These are phyloP conservation scores for Galeopterus variegatus DNA, from an alignment of 2,113 vertebrate species.

Conservation along the genomic window DNA sequence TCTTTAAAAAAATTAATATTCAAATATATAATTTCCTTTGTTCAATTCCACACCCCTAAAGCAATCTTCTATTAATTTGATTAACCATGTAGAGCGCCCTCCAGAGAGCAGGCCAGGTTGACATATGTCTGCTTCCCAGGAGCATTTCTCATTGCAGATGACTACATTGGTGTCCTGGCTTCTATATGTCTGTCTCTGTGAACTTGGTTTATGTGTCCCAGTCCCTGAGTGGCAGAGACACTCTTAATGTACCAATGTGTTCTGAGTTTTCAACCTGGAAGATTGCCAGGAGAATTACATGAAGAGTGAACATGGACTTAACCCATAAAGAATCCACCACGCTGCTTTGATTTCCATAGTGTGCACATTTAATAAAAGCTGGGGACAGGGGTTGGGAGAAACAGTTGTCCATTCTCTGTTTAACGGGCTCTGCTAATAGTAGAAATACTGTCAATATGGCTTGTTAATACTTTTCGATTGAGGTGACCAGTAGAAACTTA, in stretches of 20 bases:
- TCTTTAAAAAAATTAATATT: background rate
- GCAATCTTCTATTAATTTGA: background rate
- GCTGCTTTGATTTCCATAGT: background rate
- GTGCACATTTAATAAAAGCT: background rate
- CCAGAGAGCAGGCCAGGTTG: background rate
- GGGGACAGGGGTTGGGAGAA: fast-evolving
- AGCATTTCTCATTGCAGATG: background rate
- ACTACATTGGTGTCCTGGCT: background rate
- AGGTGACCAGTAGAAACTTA: background rate
- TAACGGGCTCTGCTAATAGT: background rate
- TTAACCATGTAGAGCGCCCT: background rate
- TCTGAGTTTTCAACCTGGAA: background rate
- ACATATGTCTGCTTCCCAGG: background rate
- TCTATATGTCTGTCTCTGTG: background rate
- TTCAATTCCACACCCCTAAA: background rate
- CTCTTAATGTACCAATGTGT: background rate
- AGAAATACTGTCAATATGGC: background rate
- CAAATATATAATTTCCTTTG: background rate
- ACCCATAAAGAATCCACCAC: background rate
- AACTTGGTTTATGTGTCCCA: background rate
- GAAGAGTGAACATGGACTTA: background rate
- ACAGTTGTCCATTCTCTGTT: background rate
- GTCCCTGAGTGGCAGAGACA: background rate
- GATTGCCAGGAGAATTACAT: background rate
- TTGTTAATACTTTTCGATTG: background rate